Evolutionary conservation across 2,888 invertebrate species (phyloP).

Genomic region (Nasonovia ribisnigri): DNA sequence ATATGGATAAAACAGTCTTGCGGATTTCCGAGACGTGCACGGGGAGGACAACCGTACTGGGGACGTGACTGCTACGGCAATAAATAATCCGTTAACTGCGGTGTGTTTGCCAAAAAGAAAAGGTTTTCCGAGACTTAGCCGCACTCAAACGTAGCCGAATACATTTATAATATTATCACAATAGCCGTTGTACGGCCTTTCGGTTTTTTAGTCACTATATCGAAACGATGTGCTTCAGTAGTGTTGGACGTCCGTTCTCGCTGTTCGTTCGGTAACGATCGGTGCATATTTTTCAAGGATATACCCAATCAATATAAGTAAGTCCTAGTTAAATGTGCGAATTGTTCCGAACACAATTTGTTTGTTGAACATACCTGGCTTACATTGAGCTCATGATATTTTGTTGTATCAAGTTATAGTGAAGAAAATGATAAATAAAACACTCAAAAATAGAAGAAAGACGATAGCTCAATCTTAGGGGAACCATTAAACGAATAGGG

Average conservation of each 20-base stretch:
- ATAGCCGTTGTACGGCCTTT: neutral
- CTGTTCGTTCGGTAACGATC: neutral
- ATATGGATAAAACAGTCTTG: neutral
- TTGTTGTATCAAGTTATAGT: neutral
- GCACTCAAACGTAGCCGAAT: neutral
- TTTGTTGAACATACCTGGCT: neutral
- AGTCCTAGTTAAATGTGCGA: neutral
- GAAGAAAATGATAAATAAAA: neutral
- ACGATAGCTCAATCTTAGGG: neutral
- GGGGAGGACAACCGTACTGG: neutral
- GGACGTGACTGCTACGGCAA: conserved; percentile 3
- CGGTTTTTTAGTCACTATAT: conserved; percentile 1
- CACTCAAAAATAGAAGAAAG: neutral
- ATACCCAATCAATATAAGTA: neutral
- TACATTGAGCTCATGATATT: neutral
- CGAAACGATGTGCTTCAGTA: neutral
- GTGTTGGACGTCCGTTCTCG: neutral
- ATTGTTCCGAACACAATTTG: neutral
- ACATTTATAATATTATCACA: conserved; percentile 8
- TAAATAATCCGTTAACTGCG: conserved; percentile 37
- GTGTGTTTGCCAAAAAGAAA: conserved; percentile 27
- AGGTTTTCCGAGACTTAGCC: neutral
- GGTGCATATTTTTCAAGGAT: neutral
- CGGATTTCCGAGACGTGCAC: conserved; percentile 40
- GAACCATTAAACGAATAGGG: neutral